Base-by-base conservation (phyloP, 2,113 vertebrate genomes). In the Rallus limicola region DNA sequence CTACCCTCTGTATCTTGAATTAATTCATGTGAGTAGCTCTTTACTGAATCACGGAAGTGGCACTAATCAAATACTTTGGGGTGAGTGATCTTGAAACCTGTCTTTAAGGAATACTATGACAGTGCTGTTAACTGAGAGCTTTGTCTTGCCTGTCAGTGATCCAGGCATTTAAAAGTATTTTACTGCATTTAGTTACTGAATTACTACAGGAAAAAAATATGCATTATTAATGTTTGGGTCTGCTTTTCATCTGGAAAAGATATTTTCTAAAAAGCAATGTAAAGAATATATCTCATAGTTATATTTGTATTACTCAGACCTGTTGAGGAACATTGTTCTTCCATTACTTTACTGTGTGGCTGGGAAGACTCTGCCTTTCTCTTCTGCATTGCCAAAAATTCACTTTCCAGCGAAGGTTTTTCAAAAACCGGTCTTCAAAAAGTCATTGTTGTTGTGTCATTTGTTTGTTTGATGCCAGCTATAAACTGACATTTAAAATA, bases 11-110 rank as follows among this genome's bases (percentile, higher is more conserved):
- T 52, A 50, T 89, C 86, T 84, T 56, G 69, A 88, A 79, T 92
- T 87, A 86, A 79, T 71, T 86, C 62, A 3, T 40, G 50, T 80
- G 92, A 92, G 62, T 69, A 76, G 90, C 75, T 94, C 82, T 76
- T 88, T 38, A 40, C 58, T 58, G 93, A 82, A 72, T 85, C 21
- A 8, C 82, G 38, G 44, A 77, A 96, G 85, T 90, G 82, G 79
- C 90, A 90, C 62, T 92, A 82, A 90, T 90, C 62, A 80, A 69
- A 85, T 68, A 17, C 84, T 60, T 69, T 53, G 93, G 77, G 67
- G 90, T 88, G 70, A 88, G 65, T 65, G 82, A 82, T 90, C 92
- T 48, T 24, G 53, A 90, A 87, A 90, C 38, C 34, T 28, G 5
- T 60, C 90, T 92, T 85, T 62, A 85, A 93, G 87, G 62, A 79